Base-by-base conservation (phyloP, 2,888 invertebrate species). In the Diadegma fenestrale region DNA sequence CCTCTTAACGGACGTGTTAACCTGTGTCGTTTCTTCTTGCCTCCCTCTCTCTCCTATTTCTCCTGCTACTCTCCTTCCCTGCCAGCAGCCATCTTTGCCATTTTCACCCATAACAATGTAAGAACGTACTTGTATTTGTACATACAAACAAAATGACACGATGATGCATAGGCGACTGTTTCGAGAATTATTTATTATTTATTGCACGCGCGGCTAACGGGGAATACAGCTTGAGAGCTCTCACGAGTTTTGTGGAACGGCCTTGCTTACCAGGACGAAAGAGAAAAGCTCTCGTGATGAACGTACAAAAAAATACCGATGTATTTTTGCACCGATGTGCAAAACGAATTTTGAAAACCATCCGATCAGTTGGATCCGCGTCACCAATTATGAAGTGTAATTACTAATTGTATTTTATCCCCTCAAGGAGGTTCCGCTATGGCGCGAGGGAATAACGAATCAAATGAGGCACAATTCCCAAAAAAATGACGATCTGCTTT, bases 101-200 rank as follows among this genome's bases (percentile, higher is more conserved):
- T 77, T 77, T 86, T 81, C 64, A 61, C 41, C n/a, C 84, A 30
- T 43, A 26, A 64, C 72, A 26, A 26, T 61, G 43, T 43, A 77
- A 22, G 19, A 69, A 78, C 63, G 48, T 33, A 71, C 71, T 6
- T n/a, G 45, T 68, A 63, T 54, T 76, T 48, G 90, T 90, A 90
- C 90, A 90, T 90, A 85, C 91, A 87, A 88, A 86, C 90, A 88
- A 90, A 93, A 93, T 92, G 93, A 93, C 93, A 93, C 91, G 90
- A 92, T 93, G 93, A 93, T 93, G 92, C 90, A 93, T 93, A 91
- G 93, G 90, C 91, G 91, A 91, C 92, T 92, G 93, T 93, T 93
- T 93, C 92, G 91, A 93, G 93, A 93, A 93, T 93, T 93, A 93
- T 93, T 93, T 92, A 92, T 93, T 93, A 93, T 93, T 93, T 93